phyloP scores from a whole-genome alignment of 2,888 invertebrate species.

The Aproaerema taeniolella region DNA sequence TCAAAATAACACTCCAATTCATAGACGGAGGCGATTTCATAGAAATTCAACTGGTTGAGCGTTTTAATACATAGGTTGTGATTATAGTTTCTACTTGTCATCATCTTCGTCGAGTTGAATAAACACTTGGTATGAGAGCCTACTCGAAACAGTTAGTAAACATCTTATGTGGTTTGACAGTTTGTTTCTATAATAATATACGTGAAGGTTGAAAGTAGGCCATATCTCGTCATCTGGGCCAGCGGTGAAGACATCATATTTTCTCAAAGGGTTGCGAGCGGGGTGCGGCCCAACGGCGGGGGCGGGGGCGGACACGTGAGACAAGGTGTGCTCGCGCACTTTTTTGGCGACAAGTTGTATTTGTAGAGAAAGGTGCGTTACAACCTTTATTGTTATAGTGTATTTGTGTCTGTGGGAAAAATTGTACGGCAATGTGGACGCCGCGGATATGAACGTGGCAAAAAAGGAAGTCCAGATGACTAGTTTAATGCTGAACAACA shows the following conservation, averaged over 20 bases:
- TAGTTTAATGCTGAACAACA: constrained; percentile 7
- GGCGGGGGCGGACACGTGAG: too few species aligned
- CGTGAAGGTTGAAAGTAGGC: too few species aligned
- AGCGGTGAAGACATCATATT: background rate
- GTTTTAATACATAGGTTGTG: too few species aligned
- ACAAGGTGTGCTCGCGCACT: constrained; percentile 40
- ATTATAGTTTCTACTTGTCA: too few species aligned
- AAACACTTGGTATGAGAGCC: too few species aligned
- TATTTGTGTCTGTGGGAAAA: constrained; percentile 29
- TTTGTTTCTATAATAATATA: too few species aligned
- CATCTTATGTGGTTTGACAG: too few species aligned
- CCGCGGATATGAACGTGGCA: constrained; percentile 23
- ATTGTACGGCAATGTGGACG: constrained; percentile 8
- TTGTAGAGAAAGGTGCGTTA: constrained; percentile 45
- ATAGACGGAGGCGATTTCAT: constrained; percentile 11
- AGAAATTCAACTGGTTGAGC: too few species aligned
- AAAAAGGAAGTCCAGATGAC: constrained; percentile 10
- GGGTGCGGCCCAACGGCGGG: too few species aligned
- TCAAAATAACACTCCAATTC: constrained; percentile 14
- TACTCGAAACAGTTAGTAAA: too few species aligned
- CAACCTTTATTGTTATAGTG: constrained; percentile 22
- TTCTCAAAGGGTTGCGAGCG: constrained; percentile 28
- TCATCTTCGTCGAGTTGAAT: too few species aligned
- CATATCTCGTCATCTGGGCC: background rate
- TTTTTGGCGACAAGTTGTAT: constrained; percentile 50